Evolutionary conservation across 1,140 invertebrate species (phyloP).

Genomic region (Diachasmimorpha longicaudata): DNA sequence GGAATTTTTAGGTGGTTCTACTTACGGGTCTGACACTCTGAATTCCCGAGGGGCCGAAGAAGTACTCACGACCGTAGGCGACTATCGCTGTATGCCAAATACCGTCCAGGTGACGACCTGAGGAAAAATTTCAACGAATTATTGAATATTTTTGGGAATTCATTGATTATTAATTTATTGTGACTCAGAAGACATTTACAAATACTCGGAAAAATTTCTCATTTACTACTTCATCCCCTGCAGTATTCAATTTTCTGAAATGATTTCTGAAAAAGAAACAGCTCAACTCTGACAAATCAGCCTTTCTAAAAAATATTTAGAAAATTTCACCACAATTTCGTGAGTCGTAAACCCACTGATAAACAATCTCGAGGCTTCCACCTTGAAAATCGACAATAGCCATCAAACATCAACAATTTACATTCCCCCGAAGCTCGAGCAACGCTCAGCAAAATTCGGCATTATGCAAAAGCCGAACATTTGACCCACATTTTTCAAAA

Average conservation of each 20-base stretch:
- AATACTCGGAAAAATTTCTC: too few relatives aligned
- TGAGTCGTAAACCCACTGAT: too few relatives aligned
- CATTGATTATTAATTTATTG: too few relatives aligned
- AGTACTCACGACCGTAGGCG: conserved; percentile 85
- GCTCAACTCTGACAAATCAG: too few relatives aligned
- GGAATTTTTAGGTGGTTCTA: conserved; percentile 38
- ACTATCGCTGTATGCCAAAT: conserved; percentile 90
- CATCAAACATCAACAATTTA: background rate
- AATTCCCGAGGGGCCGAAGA: conserved; percentile 83
- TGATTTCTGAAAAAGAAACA: too few relatives aligned
- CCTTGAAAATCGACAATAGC: background rate
- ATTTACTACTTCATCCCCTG: too few relatives aligned
- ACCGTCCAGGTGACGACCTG: conserved; percentile 81
- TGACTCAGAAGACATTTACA: too few relatives aligned
- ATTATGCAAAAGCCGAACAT: background rate
- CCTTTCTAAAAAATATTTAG: too few relatives aligned
- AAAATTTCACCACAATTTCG: too few relatives aligned
- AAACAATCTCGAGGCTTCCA: background rate
- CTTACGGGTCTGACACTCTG: conserved; percentile 79
- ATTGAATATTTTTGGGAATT: background rate
- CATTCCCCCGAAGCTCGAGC: background rate
- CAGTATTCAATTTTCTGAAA: too few relatives aligned
- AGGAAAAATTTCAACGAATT: conserved; percentile 22
- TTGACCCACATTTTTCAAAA: conserved; percentile 27
- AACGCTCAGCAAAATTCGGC: background rate